phyloP scores from a whole-genome alignment of 2,113 vertebrate genomes.

The Theristicus caerulescens region DNA sequence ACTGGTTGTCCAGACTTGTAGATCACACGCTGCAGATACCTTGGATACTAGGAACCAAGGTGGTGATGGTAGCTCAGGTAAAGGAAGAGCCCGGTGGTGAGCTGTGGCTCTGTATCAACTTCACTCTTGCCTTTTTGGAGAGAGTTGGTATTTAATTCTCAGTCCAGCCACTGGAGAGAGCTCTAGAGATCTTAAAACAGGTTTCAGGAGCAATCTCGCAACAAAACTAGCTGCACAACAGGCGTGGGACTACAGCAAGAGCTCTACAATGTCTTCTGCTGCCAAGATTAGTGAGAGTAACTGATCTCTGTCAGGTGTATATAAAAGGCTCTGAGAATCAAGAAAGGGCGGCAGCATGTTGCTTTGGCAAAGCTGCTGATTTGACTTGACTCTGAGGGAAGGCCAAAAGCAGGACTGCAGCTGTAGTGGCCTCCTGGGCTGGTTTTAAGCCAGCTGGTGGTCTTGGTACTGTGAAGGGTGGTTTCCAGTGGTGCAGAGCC shows the following conservation, averaged over 20 bases:
- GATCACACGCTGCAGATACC: not conserved
- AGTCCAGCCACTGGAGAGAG: constrained; percentile 47
- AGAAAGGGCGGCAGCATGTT: not conserved
- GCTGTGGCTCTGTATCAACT: not conserved
- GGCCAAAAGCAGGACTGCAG: not conserved
- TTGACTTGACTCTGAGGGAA: not conserved
- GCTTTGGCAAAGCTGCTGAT: not conserved
- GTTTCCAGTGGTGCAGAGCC: not conserved
- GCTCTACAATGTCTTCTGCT: not conserved
- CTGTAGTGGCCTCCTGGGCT: not conserved
- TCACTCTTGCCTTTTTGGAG: not conserved
- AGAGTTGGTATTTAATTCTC: constrained; percentile 6
- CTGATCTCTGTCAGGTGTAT: not conserved
- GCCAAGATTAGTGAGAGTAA: not conserved
- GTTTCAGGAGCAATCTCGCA: not conserved
- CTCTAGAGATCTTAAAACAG: constrained; percentile 22
- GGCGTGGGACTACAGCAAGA: not conserved
- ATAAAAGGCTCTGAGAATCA: not conserved
- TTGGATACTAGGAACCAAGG: not conserved
- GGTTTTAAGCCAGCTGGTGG: not conserved
- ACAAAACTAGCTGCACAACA: not conserved
- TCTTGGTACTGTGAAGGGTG: not conserved
- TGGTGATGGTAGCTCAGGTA: not conserved
- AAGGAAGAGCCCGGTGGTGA: not conserved
- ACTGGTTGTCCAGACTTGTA: not conserved